phyloP scores from a whole-genome alignment of 2,888 invertebrate genomes.

The Acronicta leporina region DNA sequence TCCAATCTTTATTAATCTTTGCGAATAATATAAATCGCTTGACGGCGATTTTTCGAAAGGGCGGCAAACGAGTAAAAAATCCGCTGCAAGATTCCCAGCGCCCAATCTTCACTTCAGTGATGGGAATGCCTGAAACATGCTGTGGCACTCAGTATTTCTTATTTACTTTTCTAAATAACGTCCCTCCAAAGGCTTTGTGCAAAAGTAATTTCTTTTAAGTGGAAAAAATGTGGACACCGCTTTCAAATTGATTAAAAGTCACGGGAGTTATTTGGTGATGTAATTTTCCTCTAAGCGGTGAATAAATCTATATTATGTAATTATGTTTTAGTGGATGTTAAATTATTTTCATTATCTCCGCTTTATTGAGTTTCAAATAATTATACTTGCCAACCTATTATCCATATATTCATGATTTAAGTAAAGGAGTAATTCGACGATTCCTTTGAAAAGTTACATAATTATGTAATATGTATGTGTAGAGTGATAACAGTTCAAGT shows the following conservation, averaged over 20 bases:
- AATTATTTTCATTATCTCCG: not conserved
- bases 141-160: slow-evolving; percentile 57
- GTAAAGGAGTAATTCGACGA: too few species aligned
- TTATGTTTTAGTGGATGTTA: slow-evolving; percentile 7
- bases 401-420: too few species aligned
- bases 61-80: slow-evolving; percentile 31
- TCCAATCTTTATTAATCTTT: slow-evolving; percentile 47
- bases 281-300: slow-evolving; percentile 17
- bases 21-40: slow-evolving; percentile 34
- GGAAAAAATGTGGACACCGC: slow-evolving; percentile 47
- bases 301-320: too few species aligned
- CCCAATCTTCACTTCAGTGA: slow-evolving; percentile 36
- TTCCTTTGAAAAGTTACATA: too few species aligned
- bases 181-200: slow-evolving; percentile 38
- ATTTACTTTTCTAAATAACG: slow-evolving; percentile 57
- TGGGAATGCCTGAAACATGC: slow-evolving; percentile 38
- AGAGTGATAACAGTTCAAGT: too few species aligned
- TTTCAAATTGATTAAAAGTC: slow-evolving; percentile 50
- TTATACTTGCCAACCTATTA: too few species aligned
- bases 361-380: not conserved
- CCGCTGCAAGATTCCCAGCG: slow-evolving; percentile 19
- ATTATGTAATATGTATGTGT: too few species aligned
- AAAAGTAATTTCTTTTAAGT: slow-evolving; percentile 56
- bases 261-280: slow-evolving; percentile 24
- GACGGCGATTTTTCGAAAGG: slow-evolving; percentile 16